Percentiles rank a stretch among this genome's conserved stretches.
Evolutionary conservation across 2,113 vertebrate genomes (phyloP).

Genomic region (Hirundichthys speculiger): DNA sequence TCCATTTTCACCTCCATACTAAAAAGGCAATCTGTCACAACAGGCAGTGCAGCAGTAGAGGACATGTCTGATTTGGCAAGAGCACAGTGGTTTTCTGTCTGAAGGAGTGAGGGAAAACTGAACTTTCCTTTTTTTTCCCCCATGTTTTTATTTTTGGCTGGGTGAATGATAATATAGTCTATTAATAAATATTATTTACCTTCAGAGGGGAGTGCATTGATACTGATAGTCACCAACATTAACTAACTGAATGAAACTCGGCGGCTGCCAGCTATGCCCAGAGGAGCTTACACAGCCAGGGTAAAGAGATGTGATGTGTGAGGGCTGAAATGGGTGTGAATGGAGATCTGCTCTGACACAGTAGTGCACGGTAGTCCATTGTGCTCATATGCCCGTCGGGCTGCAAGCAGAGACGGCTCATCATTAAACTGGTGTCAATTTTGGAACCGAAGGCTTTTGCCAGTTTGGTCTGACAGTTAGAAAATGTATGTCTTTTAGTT

Average conservation of each 20-base stretch:
- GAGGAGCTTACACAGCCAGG: neutral
- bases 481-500: conserved; percentile 1
- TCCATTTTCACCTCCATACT: conserved; percentile 52
- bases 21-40: conserved; percentile 58
- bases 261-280: conserved; percentile 12
- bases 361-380: conserved; percentile 44
- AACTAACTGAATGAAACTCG: conserved; percentile 41
- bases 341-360: conserved; percentile 51
- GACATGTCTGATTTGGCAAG: conserved; percentile 44
- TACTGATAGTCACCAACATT: conserved; percentile 9
- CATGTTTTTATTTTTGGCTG: neutral
- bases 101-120: conserved; percentile 1
- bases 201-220: neutral
- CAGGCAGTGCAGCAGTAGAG: conserved; percentile 21
- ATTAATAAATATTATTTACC: conserved; percentile 12
- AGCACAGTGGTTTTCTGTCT: conserved; percentile 24
- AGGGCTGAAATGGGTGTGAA: conserved; percentile 40
- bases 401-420: conserved; percentile 28
- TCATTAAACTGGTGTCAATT: conserved; percentile 56
- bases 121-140: neutral
- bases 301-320: conserved; percentile 21
- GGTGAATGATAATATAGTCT: neutral
- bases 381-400: conserved; percentile 36
- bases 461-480: conserved; percentile 20
- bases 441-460: conserved; percentile 44